Evolutionary conservation across 2,113 vertebrate genomes (phyloP).

Genomic region (Dromas ardeola): DNA sequence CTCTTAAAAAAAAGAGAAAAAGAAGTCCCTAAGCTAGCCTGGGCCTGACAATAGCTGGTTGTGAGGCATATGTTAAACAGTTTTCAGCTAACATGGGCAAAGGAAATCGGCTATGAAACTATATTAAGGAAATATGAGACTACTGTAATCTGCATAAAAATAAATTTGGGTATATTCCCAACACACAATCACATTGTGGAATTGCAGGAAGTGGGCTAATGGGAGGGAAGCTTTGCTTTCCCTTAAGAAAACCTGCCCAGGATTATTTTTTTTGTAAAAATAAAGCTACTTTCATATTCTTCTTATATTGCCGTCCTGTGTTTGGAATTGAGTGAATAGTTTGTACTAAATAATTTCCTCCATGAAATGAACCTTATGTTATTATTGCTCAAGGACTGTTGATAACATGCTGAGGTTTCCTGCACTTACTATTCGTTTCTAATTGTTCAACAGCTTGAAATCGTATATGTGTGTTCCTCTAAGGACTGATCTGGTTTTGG

Average conservation of each 20-base stretch:
- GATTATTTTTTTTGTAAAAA: neutral
- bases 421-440: neutral
- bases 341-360: slow-evolving; percentile 57
- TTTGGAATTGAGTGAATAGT: slow-evolving; percentile 29
- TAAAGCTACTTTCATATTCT: slow-evolving; percentile 14
- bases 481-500: neutral
- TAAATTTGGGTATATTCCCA: slow-evolving; percentile 64
- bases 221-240: slow-evolving; percentile 26
- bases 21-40: neutral
- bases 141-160: slow-evolving; percentile 66
- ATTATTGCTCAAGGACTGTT: slow-evolving; percentile 6
- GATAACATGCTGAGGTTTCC: slow-evolving; percentile 19
- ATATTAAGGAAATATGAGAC: slow-evolving; percentile 56
- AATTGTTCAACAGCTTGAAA: slow-evolving; percentile 7
- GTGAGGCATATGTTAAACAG: slow-evolving; percentile 38
- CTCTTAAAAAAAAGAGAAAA: neutral
- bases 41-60: slow-evolving; percentile 1
- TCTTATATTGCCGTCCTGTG: neutral
- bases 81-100: slow-evolving; percentile 30
- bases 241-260: slow-evolving; percentile 9
- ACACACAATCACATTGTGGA: neutral
- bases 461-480: neutral
- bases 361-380: slow-evolving; percentile 13
- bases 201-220: slow-evolving; percentile 57
- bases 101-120: slow-evolving; percentile 58